phyloP scores from a whole-genome alignment of 2,113 vertebrate genomes.

The Cairina moschata region DNA sequence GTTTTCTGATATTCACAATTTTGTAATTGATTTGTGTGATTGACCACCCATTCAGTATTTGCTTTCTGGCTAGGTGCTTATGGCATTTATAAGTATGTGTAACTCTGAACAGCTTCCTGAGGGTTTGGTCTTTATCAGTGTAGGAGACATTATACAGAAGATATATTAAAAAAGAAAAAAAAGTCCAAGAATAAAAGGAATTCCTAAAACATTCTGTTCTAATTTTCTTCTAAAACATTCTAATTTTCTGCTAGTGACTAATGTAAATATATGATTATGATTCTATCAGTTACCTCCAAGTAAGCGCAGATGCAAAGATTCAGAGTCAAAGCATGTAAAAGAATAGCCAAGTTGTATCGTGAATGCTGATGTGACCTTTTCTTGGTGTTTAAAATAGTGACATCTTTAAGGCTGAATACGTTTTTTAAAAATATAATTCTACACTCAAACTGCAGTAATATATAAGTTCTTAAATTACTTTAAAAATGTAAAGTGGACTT shows the following conservation, averaged over 20 bases:
- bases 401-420: constrained; percentile 59
- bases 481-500: constrained; percentile 29
- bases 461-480: constrained; percentile 19
- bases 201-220: not conserved
- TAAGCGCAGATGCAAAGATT: constrained; percentile 54
- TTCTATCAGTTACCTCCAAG: constrained; percentile 29
- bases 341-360: constrained; percentile 45
- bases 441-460: constrained; percentile 12
- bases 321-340: constrained; percentile 64
- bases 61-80: not conserved
- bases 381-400: constrained; percentile 56
- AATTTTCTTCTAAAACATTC: constrained; percentile 37
- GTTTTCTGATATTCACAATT: not conserved
- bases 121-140: not conserved
- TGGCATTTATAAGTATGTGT: not conserved
- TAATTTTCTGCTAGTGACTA: constrained; percentile 33
- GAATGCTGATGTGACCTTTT: constrained; percentile 54
- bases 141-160: not conserved
- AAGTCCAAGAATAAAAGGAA: not conserved
- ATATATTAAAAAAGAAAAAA: not conserved
- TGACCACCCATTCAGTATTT: not conserved
- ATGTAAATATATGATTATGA: constrained; percentile 67
- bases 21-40: not conserved
- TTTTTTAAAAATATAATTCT: constrained; percentile 50
- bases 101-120: not conserved